Base-by-base conservation (phyloP, 2,113 vertebrate genomes). In the Carettochelys insculpta region DNA sequence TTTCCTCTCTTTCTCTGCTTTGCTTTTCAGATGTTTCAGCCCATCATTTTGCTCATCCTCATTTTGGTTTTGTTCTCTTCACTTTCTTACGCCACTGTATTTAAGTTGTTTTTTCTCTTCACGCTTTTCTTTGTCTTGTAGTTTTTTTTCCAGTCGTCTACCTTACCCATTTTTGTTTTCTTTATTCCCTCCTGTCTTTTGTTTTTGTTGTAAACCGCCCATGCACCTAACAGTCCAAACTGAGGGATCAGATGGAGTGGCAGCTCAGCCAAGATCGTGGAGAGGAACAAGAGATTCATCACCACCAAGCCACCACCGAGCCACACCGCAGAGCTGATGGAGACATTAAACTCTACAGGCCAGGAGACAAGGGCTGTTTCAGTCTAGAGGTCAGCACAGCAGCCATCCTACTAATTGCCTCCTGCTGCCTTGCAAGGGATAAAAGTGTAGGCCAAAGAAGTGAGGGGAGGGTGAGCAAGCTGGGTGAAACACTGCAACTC, bases 201-300 rank as follows among this genome's bases (percentile, higher is more conserved):
- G 96, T 98, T 97, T 98, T 98, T 95, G 96, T 98, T 98, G 96
- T 93, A 97, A 98, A 97, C 97, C 94, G 95, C 97, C 98, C 98
- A 95, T 98, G 96, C 97, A 97, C 97, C 97, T 98, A 98, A 98
- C 99, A 99, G 99, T 99, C 98, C 98, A 98, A 98, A 98, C 98
- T 98, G 98, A 99, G 98, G 98, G 99, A 99, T 97, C 99, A 99
- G 98, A 98, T 98, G 98, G 98, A 99, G 97, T 98, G 99, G 98
- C 98, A 98, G 96, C 98, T 98, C 97, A 98, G 97, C 97, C 98
- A 97, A 97, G 98, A 99, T 97, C 98, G 96, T 96, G 98, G 98
- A 97, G 97, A 98, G 80, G 98, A 99, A 96, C 97, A 90, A 97
- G 98, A 98, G 95, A 97, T 96, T 97, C 98, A 97, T 95, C 97